A percentile compares a stretch with the other conserved stretches of the same genome.
These are phyloP conservation scores for Lutjanus campechanus DNA, from an alignment of 2,797 vertebrate species.

Conservation along the genomic window DNA sequence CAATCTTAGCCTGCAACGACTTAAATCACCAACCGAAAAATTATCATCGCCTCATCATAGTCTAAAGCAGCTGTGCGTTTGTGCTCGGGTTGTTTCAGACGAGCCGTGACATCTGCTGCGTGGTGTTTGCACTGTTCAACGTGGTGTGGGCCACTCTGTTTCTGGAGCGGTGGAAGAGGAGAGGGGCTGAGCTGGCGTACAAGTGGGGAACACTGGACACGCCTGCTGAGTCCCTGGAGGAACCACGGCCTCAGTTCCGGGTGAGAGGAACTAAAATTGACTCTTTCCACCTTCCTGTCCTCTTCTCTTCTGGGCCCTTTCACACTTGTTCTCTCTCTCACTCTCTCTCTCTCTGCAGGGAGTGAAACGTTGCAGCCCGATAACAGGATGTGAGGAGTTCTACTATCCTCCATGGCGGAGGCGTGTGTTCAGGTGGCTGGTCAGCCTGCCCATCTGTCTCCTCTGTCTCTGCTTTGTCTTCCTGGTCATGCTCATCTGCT, in stretches of 20 bases:
- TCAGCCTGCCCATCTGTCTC: slow-evolving; percentile 95
- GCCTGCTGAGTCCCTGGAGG: slow-evolving; percentile 92
- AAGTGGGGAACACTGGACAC: slow-evolving; percentile 97
- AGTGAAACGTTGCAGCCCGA: slow-evolving; percentile 92
- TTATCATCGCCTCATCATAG: background rate
- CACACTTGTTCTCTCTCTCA: background rate
- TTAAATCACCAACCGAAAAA: background rate
- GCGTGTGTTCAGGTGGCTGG: slow-evolving; percentile 93
- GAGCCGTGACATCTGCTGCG: slow-evolving; percentile 96
- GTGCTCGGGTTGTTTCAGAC: slow-evolving; percentile 83
- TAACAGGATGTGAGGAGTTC: slow-evolving; percentile 94
- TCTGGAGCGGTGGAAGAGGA: slow-evolving; percentile 96
- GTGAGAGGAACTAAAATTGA: slow-evolving; percentile 80
- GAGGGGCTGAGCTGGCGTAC: slow-evolving; percentile 95
- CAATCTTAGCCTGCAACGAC: accelerated
- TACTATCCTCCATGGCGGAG: slow-evolving; percentile 97
- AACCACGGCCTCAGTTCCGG: slow-evolving; percentile 95
- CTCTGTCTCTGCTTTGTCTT: slow-evolving; percentile 94
- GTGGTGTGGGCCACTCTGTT: slow-evolving; percentile 98
- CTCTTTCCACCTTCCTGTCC: background rate
- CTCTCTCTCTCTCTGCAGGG: slow-evolving; percentile 83
- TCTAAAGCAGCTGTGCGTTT: background rate
- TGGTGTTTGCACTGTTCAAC: slow-evolving; percentile 97
- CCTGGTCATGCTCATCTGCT: slow-evolving; percentile 97
- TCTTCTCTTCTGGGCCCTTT: slow-evolving; percentile 1